Base-by-base conservation (phyloP, 2,113 vertebrate genomes). In the Erythrolamprus reginae region DNA sequence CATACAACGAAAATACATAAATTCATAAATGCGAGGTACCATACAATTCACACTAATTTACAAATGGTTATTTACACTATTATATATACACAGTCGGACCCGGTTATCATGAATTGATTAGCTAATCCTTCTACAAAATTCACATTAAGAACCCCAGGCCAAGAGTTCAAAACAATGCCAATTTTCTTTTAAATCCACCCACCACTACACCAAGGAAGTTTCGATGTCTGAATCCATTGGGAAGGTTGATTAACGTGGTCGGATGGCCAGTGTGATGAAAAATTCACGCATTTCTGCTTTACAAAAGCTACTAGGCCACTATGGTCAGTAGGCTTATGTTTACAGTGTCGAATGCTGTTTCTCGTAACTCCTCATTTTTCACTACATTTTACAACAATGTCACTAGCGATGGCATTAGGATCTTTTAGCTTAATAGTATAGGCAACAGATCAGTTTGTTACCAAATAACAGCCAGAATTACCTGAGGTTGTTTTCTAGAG, bases 291-390 rank as follows among this genome's bases (percentile, higher is more conserved):
- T 93, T 95, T 96, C 94, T 97, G 96, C 96, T 97, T 96, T 97
- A 97, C 96, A 96, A 96, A 96, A 97, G 97, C 97, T 97, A 96
- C 96, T 94, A 98, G 95, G 97, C 96, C 96, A 96, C 97, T 97
- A 96, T 51, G 95, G 97, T 97, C 97, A 97, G 96, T 87, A 95
- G 95, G 96, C 94, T 95, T 95, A 97, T 96, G 96, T 86, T 97
- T 92, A 92, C 95, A 93, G 61, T 96, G 92, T 95, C 91, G 95
- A 97, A 97, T 95, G 96, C 96, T 96, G 1, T 82, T 89, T 94
- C 88, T 93, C 96, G 96, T 95, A 96, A 95, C 90, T 94, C 95
- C 94, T 88, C 96, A 97, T 96, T 96, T 97, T 96, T 26, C 95
- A 97, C 77, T 95, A 92, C 83, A 95, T 92, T 94, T 96, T 95